These are phyloP conservation scores for Morpho achilles DNA, from an alignment of 2,888 invertebrate genomes.

Conservation along the genomic window DNA sequence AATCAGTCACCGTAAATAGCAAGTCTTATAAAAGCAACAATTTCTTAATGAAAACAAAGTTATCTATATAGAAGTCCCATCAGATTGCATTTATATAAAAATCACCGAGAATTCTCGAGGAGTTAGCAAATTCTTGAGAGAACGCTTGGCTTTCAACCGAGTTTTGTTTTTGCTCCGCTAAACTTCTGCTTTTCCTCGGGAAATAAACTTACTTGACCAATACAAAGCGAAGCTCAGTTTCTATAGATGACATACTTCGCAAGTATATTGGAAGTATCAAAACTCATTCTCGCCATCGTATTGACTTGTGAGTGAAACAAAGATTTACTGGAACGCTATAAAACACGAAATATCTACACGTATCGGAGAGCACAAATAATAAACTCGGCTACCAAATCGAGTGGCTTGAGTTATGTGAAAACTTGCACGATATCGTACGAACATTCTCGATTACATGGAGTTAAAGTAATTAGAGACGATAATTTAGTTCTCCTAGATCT, in stretches of 20 bases:
- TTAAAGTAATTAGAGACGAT: conserved; percentile 39
- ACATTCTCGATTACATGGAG: conserved; percentile 40
- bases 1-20: neutral
- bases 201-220: conserved; percentile 23
- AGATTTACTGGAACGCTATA: conserved; percentile 49
- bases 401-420: conserved; percentile 74
- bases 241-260: conserved; percentile 25
- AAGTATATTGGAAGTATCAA: conserved; percentile 16
- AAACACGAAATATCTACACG: conserved; percentile 52
- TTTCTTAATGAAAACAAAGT: conserved; percentile 25
- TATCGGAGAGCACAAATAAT: conserved; percentile 63
- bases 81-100: conserved; percentile 22
- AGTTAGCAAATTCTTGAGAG: conserved; percentile 19
- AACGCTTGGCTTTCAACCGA: conserved; percentile 18
- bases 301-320: conserved; percentile 40
- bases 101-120: conserved; percentile 10
- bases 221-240: conserved; percentile 20
- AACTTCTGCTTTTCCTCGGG: conserved; percentile 21
- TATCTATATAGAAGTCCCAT: conserved; percentile 25
- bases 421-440: conserved; percentile 58
- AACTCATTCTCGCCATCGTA: conserved; percentile 11
- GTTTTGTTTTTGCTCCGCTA: conserved; percentile 15
- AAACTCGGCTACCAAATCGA: conserved; percentile 71
- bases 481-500: neutral
- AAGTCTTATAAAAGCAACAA: neutral